phyloP scores from a whole-genome alignment of 2,797 vertebrate genomes.

The Dromococcyx pavoninus region DNA sequence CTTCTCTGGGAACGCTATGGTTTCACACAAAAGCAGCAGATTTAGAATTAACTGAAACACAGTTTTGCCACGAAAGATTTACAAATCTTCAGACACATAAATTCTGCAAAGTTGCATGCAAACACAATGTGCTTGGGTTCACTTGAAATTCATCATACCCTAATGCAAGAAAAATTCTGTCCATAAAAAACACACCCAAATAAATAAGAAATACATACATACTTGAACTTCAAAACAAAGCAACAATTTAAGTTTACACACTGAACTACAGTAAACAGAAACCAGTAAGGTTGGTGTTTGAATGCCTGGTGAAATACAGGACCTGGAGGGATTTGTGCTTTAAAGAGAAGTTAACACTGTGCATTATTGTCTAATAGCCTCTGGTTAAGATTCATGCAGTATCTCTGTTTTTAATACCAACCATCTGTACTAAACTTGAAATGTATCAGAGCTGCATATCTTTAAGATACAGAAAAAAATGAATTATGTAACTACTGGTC shows the following conservation, averaged over 20 bases:
- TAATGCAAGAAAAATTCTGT: not conserved
- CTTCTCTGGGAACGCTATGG: not conserved
- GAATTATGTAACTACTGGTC: not conserved
- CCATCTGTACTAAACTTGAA: not conserved
- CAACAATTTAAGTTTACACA: not conserved
- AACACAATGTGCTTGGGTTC: not conserved
- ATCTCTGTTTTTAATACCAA: not conserved
- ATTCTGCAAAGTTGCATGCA: not conserved
- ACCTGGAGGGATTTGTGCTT: not conserved
- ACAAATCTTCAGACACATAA: not conserved
- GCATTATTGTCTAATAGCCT: not conserved
- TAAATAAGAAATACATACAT: not conserved
- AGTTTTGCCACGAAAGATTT: not conserved
- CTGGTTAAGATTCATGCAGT: not conserved
- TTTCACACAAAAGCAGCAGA: not conserved
- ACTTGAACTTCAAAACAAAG: not conserved
- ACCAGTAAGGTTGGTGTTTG: not conserved
- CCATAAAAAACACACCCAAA: rapidly evolving
- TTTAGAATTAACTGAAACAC: not conserved
- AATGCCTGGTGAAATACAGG: not conserved
- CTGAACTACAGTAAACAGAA: not conserved
- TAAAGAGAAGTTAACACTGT: not conserved
- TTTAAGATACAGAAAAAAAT: not conserved
- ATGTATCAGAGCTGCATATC: not conserved
- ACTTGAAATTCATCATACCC: not conserved